phyloP scores from a whole-genome alignment of 2,797 vertebrate genomes.

The Anniella stebbinsi region DNA sequence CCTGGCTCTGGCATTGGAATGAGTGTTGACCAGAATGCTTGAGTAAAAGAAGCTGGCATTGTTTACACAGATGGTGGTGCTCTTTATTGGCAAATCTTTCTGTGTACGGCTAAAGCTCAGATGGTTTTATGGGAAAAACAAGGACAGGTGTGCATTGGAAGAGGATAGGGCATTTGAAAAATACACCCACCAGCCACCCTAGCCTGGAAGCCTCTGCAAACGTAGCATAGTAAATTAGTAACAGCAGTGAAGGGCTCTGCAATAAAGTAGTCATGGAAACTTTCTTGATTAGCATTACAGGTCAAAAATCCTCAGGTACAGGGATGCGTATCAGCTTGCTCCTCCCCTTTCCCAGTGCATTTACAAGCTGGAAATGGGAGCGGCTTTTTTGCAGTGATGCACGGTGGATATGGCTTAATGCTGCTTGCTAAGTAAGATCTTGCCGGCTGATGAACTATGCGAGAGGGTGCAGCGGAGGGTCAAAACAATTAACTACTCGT shows the following conservation, averaged over 20 bases:
- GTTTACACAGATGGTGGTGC: background rate
- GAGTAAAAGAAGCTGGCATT: background rate
- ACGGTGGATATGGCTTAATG: background rate
- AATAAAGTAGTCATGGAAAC: constrained; percentile 30
- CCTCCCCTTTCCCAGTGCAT: background rate
- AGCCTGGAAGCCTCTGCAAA: constrained; percentile 18
- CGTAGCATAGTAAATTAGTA: constrained; percentile 37
- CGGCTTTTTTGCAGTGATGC: background rate
- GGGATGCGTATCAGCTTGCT: constrained; percentile 1
- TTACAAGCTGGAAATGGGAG: background rate
- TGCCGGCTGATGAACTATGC: background rate
- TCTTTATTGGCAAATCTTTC: background rate
- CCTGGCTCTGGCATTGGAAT: background rate
- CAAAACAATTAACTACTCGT: fast-evolving
- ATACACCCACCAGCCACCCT: background rate
- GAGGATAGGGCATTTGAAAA: constrained; percentile 1
- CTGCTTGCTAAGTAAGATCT: constrained; percentile 33
- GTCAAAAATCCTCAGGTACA: background rate
- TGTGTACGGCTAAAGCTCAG: background rate
- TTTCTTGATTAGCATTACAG: background rate
- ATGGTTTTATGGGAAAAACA: constrained; percentile 15
- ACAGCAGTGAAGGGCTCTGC: background rate
- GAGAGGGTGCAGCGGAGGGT: background rate
- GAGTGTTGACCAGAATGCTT: background rate
- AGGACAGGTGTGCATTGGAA: background rate